Conservation (phyloP, 2,888 invertebrate genomes). For the Drosophila prostipennis region DNA sequence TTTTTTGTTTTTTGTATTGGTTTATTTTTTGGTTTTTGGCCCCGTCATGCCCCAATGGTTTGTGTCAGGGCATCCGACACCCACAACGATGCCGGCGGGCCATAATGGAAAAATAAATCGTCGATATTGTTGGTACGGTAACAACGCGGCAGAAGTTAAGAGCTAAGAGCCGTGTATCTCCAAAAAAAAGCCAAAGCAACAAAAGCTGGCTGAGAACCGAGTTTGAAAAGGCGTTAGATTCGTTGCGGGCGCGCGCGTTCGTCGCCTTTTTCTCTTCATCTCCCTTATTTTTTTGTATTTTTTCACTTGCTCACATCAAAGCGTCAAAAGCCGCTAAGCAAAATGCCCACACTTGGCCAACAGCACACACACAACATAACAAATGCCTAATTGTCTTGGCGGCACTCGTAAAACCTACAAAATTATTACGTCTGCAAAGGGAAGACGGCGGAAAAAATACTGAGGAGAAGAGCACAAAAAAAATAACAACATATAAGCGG, state of each 20-base stretch:
- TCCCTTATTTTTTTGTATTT: constrained; percentile 35
- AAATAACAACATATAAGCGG: constrained; percentile 23
- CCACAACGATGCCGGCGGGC: constrained; percentile 72
- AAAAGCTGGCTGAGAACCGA: constrained; percentile 29
- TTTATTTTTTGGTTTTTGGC: constrained; percentile 46
- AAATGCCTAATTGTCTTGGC: constrained; percentile 79
- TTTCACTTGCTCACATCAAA: constrained; percentile 74
- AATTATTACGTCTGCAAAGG: constrained; percentile 69
- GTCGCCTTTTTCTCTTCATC: constrained; percentile 23
- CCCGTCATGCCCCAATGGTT: constrained; percentile 70
- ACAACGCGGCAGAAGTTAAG: constrained; percentile 56
- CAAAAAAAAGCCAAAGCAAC: constrained; percentile 28
- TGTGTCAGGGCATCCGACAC: constrained; percentile 72
- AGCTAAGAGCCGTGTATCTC: constrained; percentile 63
- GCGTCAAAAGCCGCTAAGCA: constrained; percentile 72
- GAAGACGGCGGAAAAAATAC: constrained; percentile 43
- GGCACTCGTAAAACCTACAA: constrained; percentile 77
- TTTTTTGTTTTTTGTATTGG: constrained; percentile 3
- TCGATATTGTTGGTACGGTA: constrained; percentile 49
- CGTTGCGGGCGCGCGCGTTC: constrained; percentile 68
- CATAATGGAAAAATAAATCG: constrained; percentile 77
- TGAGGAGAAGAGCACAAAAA: constrained; percentile 1
- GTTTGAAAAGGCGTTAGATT: constrained; percentile 77
- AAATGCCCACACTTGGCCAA: constrained; percentile 74
- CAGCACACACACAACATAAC: constrained; percentile 52